A percentile compares a stretch with the other conserved stretches of the same genome.
phyloP scores from a whole-genome alignment of 2,888 invertebrate species.

The Phengaris alcon region DNA sequence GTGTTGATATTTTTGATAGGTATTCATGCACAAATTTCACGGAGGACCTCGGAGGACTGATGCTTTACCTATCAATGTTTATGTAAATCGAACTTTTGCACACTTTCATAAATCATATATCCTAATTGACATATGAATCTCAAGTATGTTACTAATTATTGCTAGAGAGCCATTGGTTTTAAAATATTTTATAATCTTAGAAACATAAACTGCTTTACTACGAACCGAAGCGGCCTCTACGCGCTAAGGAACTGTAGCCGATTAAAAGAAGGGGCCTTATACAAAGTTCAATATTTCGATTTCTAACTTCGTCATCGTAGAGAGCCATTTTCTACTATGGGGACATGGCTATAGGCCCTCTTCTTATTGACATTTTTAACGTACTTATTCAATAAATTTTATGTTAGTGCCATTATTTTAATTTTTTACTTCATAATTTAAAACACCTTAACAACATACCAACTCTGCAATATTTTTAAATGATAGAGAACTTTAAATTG shows the following conservation, averaged over 20 bases:
- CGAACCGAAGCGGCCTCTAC: background rate
- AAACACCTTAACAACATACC: background rate
- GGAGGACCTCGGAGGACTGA: conserved; percentile 15
- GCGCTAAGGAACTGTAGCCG: background rate
- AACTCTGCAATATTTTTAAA: background rate
- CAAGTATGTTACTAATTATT: too few relatives aligned
- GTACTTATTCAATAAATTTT: background rate
- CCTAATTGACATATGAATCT: background rate
- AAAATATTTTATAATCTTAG: background rate
- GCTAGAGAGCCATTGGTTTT: too few relatives aligned
- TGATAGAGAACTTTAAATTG: background rate
- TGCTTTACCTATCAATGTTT: background rate
- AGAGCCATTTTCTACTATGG: too few relatives aligned
- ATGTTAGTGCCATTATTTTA: background rate
- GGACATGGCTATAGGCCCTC: too few relatives aligned
- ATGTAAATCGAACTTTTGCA: background rate
- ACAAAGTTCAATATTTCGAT: too few relatives aligned
- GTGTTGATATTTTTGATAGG: conserved; percentile 21
- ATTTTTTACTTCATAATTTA: background rate
- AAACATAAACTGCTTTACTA: background rate
- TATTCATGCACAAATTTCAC: conserved; percentile 1
- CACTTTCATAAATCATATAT: background rate
- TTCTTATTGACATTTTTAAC: background rate
- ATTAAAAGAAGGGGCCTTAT: too few relatives aligned
- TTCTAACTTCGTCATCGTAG: background rate